Evolutionary conservation across 2,888 invertebrate genomes (phyloP).

Genomic region (Quadroppia sp.): DNA sequence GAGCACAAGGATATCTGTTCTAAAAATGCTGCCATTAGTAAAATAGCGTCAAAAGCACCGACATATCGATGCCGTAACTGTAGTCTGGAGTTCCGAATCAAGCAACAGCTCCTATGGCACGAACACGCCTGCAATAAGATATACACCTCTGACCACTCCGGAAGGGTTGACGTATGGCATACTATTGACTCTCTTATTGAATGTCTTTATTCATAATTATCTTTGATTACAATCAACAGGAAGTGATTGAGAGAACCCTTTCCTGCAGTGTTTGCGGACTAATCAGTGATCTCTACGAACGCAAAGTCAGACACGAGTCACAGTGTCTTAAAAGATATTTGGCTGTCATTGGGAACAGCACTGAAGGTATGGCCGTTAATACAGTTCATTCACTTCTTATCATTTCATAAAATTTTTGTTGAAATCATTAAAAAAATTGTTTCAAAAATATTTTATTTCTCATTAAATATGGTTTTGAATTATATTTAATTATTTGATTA

Average conservation of each 20-base stretch:
- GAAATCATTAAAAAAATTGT: too few relatives aligned
- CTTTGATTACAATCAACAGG: slow-evolving; percentile 32
- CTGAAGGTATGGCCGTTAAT: slow-evolving; percentile 20
- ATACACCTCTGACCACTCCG: slow-evolving; percentile 36
- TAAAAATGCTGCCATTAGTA: not conserved
- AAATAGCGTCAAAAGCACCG: not conserved
- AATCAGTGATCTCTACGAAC: slow-evolving; percentile 30
- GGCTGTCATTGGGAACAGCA: slow-evolving; percentile 26
- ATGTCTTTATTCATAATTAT: not conserved
- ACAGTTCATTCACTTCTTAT: not conserved
- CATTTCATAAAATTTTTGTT: not conserved
- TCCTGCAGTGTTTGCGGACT: slow-evolving; percentile 40
- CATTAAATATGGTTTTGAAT: too few relatives aligned
- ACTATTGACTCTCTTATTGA: not conserved
- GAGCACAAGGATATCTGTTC: slow-evolving; percentile 33
- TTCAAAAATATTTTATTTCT: too few relatives aligned
- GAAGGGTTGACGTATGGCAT: slow-evolving; percentile 21
- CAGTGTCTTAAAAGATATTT: slow-evolving; percentile 29
- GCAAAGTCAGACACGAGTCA: slow-evolving; percentile 36
- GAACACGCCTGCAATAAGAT: slow-evolving; percentile 41
- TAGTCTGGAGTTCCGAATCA: slow-evolving; percentile 32
- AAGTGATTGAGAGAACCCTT: slow-evolving; percentile 36
- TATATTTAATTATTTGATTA: too few relatives aligned
- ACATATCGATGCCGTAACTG: slow-evolving; percentile 35
- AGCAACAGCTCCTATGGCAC: slow-evolving; percentile 39